phyloP scores from a whole-genome alignment of 2,113 vertebrate genomes.

The Conger conger region DNA sequence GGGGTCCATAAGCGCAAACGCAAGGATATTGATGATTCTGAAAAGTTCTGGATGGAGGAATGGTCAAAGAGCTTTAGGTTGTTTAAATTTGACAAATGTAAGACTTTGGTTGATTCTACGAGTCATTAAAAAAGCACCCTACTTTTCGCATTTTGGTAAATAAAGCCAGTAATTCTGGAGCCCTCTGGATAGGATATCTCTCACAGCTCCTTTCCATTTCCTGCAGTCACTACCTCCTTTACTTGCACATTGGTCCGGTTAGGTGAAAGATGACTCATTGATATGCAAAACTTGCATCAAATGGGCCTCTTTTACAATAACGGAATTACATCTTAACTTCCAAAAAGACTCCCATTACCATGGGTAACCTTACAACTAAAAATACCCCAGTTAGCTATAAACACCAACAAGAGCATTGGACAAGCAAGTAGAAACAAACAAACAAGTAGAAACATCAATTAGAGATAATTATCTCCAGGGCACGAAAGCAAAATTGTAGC shows the following conservation, averaged over 20 bases:
- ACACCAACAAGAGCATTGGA: conserved; percentile 29
- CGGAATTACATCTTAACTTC: not conserved
- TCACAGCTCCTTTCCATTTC: not conserved
- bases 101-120: too few species aligned
- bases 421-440: conserved; percentile 14
- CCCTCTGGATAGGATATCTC: too few species aligned
- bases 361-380: conserved; percentile 38
- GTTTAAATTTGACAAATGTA: too few species aligned
- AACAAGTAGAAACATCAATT: conserved; percentile 34
- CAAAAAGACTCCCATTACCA: too few species aligned
- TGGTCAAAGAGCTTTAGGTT: too few species aligned
- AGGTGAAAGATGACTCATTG: not conserved
- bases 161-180: too few species aligned
- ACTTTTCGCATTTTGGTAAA: too few species aligned
- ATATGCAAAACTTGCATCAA: not conserved
- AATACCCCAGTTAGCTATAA: conserved; percentile 29
- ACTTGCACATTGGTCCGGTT: not conserved
- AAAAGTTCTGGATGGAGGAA: too few species aligned
- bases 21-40: too few species aligned
- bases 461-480: conserved; percentile 34
- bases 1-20: too few species aligned
- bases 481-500: conserved; percentile 9
- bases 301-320: not conserved
- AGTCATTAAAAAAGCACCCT: too few species aligned
- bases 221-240: not conserved